Evolutionary conservation across 2,113 vertebrate genomes (phyloP).

Genomic region (Grallaria varia): DNA sequence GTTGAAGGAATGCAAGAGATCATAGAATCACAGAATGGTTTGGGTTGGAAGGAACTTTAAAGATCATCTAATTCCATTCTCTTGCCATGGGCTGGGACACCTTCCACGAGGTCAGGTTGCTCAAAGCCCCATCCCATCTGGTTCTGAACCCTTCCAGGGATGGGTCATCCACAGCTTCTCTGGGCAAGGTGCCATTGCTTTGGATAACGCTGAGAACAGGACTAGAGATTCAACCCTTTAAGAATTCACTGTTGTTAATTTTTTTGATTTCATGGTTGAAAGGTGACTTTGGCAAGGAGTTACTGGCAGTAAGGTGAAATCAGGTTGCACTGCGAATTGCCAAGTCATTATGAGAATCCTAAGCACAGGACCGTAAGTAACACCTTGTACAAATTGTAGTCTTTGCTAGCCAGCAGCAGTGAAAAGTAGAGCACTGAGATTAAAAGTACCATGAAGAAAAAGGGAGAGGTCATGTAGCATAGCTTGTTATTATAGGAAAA

Average conservation of each 20-base stretch:
- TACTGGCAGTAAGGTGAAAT: not conserved
- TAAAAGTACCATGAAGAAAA: not conserved
- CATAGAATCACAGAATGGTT: not conserved
- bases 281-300: not conserved
- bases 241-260: not conserved
- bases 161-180: not conserved
- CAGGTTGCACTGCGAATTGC: not conserved
- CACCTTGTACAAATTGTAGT: not conserved
- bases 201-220: not conserved
- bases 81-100: not conserved
- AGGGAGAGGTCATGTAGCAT: not conserved
- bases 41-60: not conserved
- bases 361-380: not conserved
- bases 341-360: not conserved
- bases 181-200: not conserved
- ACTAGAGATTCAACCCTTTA: not conserved
- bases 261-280: not conserved
- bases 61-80: not conserved
- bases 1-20: not conserved
- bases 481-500: not conserved
- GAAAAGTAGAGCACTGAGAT: not conserved
- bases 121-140: not conserved
- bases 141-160: not conserved
- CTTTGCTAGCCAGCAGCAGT: not conserved
- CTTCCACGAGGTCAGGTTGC: not conserved